Conservation (phyloP, 2,113 vertebrate genomes). For the Tachuris rubrigastra region DNA sequence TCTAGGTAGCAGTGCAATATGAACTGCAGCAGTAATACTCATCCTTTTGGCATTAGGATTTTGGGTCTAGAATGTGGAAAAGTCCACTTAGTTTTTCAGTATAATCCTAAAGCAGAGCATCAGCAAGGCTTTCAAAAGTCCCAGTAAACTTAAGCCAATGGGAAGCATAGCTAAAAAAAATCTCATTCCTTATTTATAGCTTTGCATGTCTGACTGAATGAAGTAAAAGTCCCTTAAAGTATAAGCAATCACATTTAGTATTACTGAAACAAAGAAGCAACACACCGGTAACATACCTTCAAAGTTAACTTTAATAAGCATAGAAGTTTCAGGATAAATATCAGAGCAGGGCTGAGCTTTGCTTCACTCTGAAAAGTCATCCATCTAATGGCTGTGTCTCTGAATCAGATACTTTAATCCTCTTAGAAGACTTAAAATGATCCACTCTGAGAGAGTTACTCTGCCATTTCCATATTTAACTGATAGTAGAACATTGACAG, state of each 20-base stretch:
- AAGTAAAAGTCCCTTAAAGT: background rate
- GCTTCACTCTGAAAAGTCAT: background rate
- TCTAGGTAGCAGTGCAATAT: background rate
- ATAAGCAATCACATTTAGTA: background rate
- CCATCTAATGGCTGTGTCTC: background rate
- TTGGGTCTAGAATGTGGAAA: background rate
- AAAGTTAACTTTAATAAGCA: background rate
- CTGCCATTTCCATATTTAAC: conserved; percentile 34
- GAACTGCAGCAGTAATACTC: background rate
- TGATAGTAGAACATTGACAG: background rate
- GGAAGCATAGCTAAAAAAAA: background rate
- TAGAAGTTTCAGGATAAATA: conserved; percentile 13
- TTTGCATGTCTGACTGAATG: background rate
- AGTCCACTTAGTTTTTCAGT: background rate
- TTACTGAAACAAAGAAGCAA: background rate
- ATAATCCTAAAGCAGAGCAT: background rate
- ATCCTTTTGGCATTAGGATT: background rate
- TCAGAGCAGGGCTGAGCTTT: conserved; percentile 20
- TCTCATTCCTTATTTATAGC: conserved; percentile 6
- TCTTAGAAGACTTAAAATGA: conserved; percentile 53
- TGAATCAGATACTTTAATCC: conserved; percentile 56
- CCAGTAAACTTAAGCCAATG: background rate
- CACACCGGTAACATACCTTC: background rate
- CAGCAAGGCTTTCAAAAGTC: background rate
- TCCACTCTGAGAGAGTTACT: conserved; percentile 17